A percentile compares a stretch with the other conserved stretches of the same genome.
These are phyloP conservation scores for Leucophenga varia DNA, from an alignment of 1,140 invertebrate genomes.

Conservation along the genomic window DNA sequence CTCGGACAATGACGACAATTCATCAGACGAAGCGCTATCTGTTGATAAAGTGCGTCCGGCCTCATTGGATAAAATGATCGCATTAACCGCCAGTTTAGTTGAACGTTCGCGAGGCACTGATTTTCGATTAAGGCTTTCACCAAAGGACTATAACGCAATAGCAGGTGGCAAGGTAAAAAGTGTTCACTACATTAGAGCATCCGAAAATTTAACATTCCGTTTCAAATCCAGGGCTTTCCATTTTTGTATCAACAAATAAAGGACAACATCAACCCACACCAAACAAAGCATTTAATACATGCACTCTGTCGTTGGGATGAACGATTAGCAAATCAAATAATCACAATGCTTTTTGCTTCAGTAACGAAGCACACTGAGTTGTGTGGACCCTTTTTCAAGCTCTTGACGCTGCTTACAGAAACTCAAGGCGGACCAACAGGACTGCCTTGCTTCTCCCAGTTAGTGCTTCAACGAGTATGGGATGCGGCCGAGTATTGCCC, in stretches of 20 bases:
- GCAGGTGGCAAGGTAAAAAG: slow-evolving; percentile 76
- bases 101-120: slow-evolving; percentile 81
- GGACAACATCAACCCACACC: slow-evolving; percentile 88
- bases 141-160: slow-evolving; percentile 78
- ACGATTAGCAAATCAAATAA: slow-evolving; percentile 77
- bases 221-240: slow-evolving; percentile 73
- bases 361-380: slow-evolving; percentile 86
- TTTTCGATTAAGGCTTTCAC: slow-evolving; percentile 72
- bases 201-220: slow-evolving; percentile 11
- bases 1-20: slow-evolving; percentile 77
- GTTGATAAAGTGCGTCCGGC: slow-evolving; percentile 77
- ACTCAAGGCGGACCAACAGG: slow-evolving; percentile 74
- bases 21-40: slow-evolving; percentile 59
- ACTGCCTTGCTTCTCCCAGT: slow-evolving; percentile 84
- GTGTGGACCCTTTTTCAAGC: slow-evolving; percentile 88
- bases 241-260: slow-evolving; percentile 93
- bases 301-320: slow-evolving; percentile 90
- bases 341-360: slow-evolving; percentile 85
- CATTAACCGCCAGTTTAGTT: slow-evolving; percentile 81
- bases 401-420: slow-evolving; percentile 78
- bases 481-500: slow-evolving; percentile 88
- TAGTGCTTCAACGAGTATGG: slow-evolving; percentile 85
- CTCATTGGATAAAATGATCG: slow-evolving; percentile 95
- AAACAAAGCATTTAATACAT: slow-evolving; percentile 89
- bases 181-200: slow-evolving; percentile 7